Evolutionary conservation across 2,888 invertebrate genomes (phyloP).

Genomic region (Lomographa bimaculata): DNA sequence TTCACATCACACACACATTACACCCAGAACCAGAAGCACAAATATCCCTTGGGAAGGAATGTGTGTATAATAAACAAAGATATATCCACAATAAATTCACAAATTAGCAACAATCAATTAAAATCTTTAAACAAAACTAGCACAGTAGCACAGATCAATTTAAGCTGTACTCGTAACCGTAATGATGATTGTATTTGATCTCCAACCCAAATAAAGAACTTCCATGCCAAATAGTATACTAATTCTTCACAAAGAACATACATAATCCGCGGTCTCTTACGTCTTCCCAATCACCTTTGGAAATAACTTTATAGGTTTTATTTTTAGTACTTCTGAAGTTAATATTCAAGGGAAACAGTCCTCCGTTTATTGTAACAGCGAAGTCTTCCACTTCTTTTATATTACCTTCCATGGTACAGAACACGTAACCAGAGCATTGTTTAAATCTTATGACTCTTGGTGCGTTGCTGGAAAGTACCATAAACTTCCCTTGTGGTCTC

Average conservation of each 20-base stretch:
- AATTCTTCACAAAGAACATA: constrained; percentile 18
- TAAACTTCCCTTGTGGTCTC: constrained; percentile 33
- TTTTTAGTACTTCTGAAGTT: constrained; percentile 13
- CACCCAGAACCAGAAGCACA: too few species aligned
- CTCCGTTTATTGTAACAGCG: constrained; percentile 23
- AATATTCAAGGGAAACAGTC: constrained; percentile 36
- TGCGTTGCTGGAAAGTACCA: constrained; percentile 37
- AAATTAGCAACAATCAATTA: not conserved
- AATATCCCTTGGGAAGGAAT: too few species aligned
- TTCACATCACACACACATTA: too few species aligned
- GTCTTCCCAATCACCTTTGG: constrained; percentile 39
- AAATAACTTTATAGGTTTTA: constrained; percentile 10
- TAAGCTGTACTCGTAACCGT: too few species aligned
- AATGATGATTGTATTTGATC: too few species aligned
- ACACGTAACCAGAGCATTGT: constrained; percentile 28
- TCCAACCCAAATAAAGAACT: not conserved
- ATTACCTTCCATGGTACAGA: constrained; percentile 30
- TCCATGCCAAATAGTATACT: not conserved
- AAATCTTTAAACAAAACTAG: constrained; percentile 6
- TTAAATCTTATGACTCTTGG: constrained; percentile 45
- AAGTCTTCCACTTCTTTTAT: constrained; percentile 33
- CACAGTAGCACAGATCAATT: constrained; percentile 1
- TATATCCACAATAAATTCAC: not conserved
- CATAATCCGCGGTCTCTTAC: constrained; percentile 50
- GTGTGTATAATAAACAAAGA: too few species aligned